Evolutionary conservation across 2,797 vertebrate species (phyloP).

Genomic region (Paguma larvata): DNA sequence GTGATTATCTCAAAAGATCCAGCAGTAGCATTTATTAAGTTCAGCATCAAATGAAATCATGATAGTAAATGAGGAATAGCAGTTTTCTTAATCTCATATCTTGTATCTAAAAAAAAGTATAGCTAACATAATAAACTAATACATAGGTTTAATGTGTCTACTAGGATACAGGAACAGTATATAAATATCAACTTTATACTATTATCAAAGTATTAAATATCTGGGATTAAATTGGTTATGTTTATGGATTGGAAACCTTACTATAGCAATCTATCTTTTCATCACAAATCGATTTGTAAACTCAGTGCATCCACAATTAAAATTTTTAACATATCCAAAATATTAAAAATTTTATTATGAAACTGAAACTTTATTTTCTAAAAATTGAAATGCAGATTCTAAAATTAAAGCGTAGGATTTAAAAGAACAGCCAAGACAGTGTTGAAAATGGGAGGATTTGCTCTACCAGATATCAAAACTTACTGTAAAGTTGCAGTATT

Average conservation of each 20-base stretch:
- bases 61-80: not conserved
- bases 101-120: not conserved
- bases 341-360: not conserved
- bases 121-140: not conserved
- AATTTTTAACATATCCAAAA: not conserved
- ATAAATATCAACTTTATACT: conserved; percentile 38
- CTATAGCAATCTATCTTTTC: not conserved
- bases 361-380: not conserved
- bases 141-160: not conserved
- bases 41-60: not conserved
- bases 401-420: conserved; percentile 36
- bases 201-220: not conserved
- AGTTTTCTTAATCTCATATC: conserved; percentile 11
- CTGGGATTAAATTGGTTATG: not conserved
- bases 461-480: not conserved
- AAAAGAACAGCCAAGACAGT: not conserved
- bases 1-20: not conserved
- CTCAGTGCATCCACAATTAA: not conserved
- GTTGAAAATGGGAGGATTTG: not conserved
- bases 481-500: not conserved
- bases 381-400: not conserved
- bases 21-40: not conserved
- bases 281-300: not conserved
- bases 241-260: conserved; percentile 6
- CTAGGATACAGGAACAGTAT: not conserved